Base-by-base conservation (phyloP, 2,888 invertebrate genomes). In the Coelinius sp. region DNA sequence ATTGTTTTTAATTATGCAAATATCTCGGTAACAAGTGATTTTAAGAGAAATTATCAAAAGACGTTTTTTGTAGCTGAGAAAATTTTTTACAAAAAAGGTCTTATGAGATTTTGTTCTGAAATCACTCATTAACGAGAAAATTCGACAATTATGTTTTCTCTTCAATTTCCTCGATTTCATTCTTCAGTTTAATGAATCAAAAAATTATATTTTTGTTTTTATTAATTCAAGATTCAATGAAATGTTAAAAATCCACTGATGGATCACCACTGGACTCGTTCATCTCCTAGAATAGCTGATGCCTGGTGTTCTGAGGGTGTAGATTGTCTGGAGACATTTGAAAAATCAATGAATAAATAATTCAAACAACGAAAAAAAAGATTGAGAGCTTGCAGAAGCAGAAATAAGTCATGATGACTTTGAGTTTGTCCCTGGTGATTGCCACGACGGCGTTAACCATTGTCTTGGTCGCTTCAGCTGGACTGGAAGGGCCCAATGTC, bases 401-500 rank as follows among this genome's bases (percentile, higher is more conserved):
- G 25, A 59, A 59, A 20, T 31, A n/a, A 25, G n/a, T 25, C 24
- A 25, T 14, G 25, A 78, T 77, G 78, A 66, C 25, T 66, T 71
- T 70, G 49, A 70, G 64, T 24, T 59, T 70, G 31, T 67, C 59
- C 53, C 46, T 70, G 59, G 24, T 74, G 56, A 68, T 73, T 10
- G 65, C 70, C 20, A 71, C 69, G 52, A 66, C 67, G 46, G 12
- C 75, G 41, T 52, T 49, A 52, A 53, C 68, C 17, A 22, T 73
- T 24, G 27, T 49, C 1, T 52, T 67, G 27, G 20, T 66, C 38
- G 68, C 70, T 6, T 56, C 66, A 41, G 46, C 65, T 7, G 81
- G 78, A 66, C 86, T 93, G 10, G 91, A 92, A 79, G 95, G 95
- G 63, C 93, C 94, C 25, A 94, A 95, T 88, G 91, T 95, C 74